These are phyloP conservation scores for Saimiri boliviensis DNA, from an alignment of 2,113 vertebrate species.

Conservation along the genomic window DNA sequence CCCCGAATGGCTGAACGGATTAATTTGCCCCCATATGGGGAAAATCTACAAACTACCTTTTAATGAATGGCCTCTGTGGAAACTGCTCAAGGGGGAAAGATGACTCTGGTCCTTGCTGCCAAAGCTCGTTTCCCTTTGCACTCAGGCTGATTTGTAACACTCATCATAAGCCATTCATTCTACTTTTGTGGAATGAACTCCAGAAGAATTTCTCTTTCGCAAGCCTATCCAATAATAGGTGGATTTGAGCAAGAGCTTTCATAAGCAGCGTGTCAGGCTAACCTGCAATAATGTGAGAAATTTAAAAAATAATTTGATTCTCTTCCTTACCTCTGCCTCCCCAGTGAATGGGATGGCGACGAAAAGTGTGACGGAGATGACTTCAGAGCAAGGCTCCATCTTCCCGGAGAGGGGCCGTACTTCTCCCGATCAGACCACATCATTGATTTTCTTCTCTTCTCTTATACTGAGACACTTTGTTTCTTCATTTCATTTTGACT, in stretches of 20 bases:
- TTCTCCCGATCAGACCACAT: background rate
- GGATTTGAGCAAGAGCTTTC: constrained; percentile 7
- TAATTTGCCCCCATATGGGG: background rate
- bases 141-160: constrained; percentile 22
- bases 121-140: constrained; percentile 27
- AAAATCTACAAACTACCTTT: background rate
- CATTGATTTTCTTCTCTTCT: background rate
- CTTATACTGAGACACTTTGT: background rate
- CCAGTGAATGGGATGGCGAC: background rate
- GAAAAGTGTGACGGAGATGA: background rate
- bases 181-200: background rate
- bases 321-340: background rate
- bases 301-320: background rate
- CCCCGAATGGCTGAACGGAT: rapidly evolving
- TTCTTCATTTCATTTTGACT: background rate
- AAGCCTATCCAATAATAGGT: constrained; percentile 1
- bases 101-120: background rate
- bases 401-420: background rate
- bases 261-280: background rate
- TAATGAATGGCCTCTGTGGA: background rate
- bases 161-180: constrained; percentile 1
- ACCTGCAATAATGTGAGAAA: background rate
- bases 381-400: too few species aligned
- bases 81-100: background rate
- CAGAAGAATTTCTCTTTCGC: background rate